Evolutionary conservation across 1,140 invertebrate genomes (phyloP).

Genomic region (Metopolophium dirhodum): DNA sequence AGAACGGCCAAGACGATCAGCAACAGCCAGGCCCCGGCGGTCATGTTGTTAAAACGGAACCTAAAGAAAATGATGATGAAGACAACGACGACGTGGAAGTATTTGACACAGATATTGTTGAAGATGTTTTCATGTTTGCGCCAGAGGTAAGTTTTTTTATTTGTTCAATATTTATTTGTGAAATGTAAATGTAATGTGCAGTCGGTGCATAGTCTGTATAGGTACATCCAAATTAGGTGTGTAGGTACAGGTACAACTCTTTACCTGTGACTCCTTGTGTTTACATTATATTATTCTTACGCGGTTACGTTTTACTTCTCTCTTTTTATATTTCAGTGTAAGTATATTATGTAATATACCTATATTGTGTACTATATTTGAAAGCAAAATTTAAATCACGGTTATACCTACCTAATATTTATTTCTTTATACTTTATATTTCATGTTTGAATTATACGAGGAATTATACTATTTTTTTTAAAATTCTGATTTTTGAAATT

Average conservation of each 20-base stretch:
- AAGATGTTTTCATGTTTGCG: conserved; percentile 34
- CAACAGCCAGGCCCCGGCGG: background rate
- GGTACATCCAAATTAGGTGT: conserved; percentile 8
- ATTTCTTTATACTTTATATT: background rate
- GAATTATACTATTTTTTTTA: no score
- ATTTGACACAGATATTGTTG: conserved; percentile 37
- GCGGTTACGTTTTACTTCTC: background rate
- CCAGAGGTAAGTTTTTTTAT: conserved; percentile 42
- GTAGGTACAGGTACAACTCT: conserved; percentile 21
- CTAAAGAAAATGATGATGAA: conserved; percentile 18
- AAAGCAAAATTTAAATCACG: background rate
- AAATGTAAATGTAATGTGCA: background rate
- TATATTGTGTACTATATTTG: background rate
- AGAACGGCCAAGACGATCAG: background rate
- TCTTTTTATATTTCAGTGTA: background rate
- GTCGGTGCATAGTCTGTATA: background rate
- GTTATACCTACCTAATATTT: no score
- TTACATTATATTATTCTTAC: background rate
- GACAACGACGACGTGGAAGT: background rate
- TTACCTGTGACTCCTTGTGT: background rate
- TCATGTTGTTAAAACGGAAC: conserved; percentile 32
- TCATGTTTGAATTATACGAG: background rate
- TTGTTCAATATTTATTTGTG: background rate
- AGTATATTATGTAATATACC: background rate
- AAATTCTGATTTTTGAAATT: background rate